phyloP scores from a whole-genome alignment of 2,888 invertebrate genomes.

The Tinea pellionella region DNA sequence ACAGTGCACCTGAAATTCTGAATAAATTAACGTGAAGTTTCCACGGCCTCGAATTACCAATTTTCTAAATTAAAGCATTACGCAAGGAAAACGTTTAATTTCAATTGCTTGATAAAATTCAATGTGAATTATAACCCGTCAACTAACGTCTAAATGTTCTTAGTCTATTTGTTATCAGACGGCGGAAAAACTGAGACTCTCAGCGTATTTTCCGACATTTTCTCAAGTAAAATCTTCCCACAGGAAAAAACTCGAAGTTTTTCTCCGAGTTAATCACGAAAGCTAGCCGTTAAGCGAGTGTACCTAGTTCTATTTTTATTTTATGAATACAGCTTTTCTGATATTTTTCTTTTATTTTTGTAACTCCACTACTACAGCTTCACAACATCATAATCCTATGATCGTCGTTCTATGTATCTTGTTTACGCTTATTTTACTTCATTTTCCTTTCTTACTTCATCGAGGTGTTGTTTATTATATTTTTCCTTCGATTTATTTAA shows the following conservation, averaged over 20 bases:
- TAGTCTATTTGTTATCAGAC: constrained; percentile 47
- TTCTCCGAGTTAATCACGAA: constrained; percentile 40
- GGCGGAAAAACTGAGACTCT: constrained; percentile 26
- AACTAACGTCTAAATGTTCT: constrained; percentile 43
- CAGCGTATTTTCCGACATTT: background rate
- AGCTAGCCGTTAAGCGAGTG: constrained; percentile 38
- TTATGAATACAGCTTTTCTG: background rate
- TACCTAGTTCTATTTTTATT: constrained; percentile 30
- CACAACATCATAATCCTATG: background rate
- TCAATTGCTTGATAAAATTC: constrained; percentile 48
- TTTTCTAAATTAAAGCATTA: background rate
- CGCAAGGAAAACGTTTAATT: constrained; percentile 34
- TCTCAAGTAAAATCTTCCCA: constrained; percentile 2
- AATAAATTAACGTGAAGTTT: background rate
- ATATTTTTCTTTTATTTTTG: background rate
- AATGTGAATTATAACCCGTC: constrained; percentile 39
- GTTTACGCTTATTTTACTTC: background rate
- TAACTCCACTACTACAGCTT: background rate
- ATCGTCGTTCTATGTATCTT: background rate
- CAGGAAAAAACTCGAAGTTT: constrained; percentile 13
- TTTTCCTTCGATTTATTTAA: too few relatives aligned
- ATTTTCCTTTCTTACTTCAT: background rate
- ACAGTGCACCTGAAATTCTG: background rate
- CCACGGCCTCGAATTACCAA: background rate
- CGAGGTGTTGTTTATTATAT: background rate